Base-by-base conservation (phyloP, 2,797 vertebrate species). In the Chlorospingus flavigularis region DNA sequence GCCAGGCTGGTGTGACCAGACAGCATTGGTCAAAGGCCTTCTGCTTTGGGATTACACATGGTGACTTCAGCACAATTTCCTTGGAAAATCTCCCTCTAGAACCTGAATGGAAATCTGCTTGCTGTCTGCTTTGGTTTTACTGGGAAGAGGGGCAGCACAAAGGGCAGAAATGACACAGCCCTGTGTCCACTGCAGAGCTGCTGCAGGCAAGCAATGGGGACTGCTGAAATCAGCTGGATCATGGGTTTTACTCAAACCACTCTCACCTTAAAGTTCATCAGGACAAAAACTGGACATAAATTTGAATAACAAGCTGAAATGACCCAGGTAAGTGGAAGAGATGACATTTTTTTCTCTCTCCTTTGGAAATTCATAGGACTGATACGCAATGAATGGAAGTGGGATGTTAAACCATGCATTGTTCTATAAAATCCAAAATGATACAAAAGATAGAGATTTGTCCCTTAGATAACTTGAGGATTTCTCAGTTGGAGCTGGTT, bases 21-120 rank as follows among this genome's bases (percentile, higher is more conserved):
- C 16, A 71, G 35, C 1, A 0, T 16, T 37, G 23, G 8, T 35
- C 6, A 7, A 25, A 24, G 3, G 39, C 21, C 7, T 47, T 74
- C 63, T 26, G 17, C 24, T 70, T 47, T 71, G 35, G 13, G 7
- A 57, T 50, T 54, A 55, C 28, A 48, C 3, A 6, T 2, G 2
- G 31, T 37, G 31, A 58, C 21, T 62, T 33, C 40, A 35, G 47
- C 17, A n/a, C 13, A 39, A 11, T 10, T 31, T 54, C 71, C 40
- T 5, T 71, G 30, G 19, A 81, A 76, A 84, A 42, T 47, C 30
- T 20, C 51, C 14, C 6, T 50, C 8, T 11, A 21, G n/a, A 73
- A 26, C 21, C 42, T 70, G 26, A 3, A 19, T 35, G 10, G 35
- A 61, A 90, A 31, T 33, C 17, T 76, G 11, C 33, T 47, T 55